Percentiles rank a stretch among this genome's conserved stretches.
Evolutionary conservation across 2,888 invertebrate genomes (phyloP).

Genomic region (Blera fallax): DNA sequence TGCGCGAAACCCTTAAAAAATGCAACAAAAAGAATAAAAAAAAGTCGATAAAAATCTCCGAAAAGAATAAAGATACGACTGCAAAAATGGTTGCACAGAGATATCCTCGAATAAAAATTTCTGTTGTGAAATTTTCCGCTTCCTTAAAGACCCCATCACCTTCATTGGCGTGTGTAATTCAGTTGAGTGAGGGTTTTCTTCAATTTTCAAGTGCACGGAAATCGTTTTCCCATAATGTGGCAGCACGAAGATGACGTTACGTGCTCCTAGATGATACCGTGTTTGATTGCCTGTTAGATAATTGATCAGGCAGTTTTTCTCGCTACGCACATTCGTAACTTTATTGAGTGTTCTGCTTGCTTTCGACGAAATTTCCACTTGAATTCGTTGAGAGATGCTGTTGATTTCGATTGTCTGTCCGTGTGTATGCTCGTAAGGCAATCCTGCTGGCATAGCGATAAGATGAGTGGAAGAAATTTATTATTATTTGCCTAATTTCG

Average conservation of each 20-base stretch:
- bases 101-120: constrained; percentile 11
- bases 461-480: constrained; percentile 60
- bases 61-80: constrained; percentile 20
- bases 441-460: constrained; percentile 51
- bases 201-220: constrained; percentile 62
- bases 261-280: constrained; percentile 67
- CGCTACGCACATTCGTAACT: constrained; percentile 61
- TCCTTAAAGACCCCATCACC: constrained; percentile 63
- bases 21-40: constrained; percentile 3
- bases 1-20: neutral
- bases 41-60: constrained; percentile 49
- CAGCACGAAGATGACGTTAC: constrained; percentile 40
- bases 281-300: constrained; percentile 72
- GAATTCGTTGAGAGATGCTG: constrained; percentile 55
- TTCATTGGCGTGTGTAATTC: constrained; percentile 68
- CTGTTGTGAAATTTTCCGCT: constrained; percentile 59
- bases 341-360: neutral
- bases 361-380: constrained; percentile 54
- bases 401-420: constrained; percentile 38
- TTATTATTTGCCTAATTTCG: constrained; percentile 64
- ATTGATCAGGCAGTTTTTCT: constrained; percentile 72
- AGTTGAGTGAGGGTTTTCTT: constrained; percentile 23
- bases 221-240: constrained; percentile 58
- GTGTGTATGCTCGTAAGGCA: constrained; percentile 16
- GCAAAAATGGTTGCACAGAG: constrained; percentile 36